Conservation (phyloP, 2,113 vertebrate species). For the Shinisaurus crocodilurus region DNA sequence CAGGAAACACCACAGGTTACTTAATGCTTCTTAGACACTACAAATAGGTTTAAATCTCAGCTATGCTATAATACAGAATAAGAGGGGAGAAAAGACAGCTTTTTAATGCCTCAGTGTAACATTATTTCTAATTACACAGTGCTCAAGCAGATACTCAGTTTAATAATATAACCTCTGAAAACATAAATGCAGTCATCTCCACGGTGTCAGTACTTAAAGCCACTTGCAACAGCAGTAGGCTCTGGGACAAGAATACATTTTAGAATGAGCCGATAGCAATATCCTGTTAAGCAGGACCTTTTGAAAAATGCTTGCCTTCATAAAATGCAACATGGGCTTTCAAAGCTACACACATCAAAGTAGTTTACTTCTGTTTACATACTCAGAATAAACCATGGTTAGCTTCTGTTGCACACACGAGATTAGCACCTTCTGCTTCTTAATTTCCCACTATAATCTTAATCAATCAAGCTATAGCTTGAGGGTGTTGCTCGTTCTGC, state of each 20-base stretch:
- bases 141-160: slow-evolving; percentile 41
- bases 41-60: slow-evolving; percentile 38
- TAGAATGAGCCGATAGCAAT: slow-evolving; percentile 4
- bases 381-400: slow-evolving; percentile 41
- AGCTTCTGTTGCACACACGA: slow-evolving; percentile 59
- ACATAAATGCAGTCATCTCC: neutral
- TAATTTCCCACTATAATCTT: slow-evolving; percentile 65
- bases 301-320: neutral
- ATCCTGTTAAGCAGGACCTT: slow-evolving; percentile 3
- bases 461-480: slow-evolving; percentile 66
- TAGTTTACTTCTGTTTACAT: neutral
- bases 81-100: slow-evolving; percentile 29
- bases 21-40: slow-evolving; percentile 40
- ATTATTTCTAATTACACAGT: slow-evolving; percentile 7
- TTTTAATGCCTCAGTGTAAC: slow-evolving; percentile 39
- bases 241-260: neutral
- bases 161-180: neutral
- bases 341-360: slow-evolving; percentile 30
- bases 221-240: neutral
- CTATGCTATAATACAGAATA: slow-evolving; percentile 36
- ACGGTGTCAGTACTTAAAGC: neutral
- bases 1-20: slow-evolving; percentile 14
- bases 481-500: slow-evolving; percentile 50
- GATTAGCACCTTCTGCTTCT: slow-evolving; percentile 73
- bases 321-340: slow-evolving; percentile 53